Base-by-base conservation (phyloP, 2,888 invertebrate species). In the Megamerina dolium region DNA sequence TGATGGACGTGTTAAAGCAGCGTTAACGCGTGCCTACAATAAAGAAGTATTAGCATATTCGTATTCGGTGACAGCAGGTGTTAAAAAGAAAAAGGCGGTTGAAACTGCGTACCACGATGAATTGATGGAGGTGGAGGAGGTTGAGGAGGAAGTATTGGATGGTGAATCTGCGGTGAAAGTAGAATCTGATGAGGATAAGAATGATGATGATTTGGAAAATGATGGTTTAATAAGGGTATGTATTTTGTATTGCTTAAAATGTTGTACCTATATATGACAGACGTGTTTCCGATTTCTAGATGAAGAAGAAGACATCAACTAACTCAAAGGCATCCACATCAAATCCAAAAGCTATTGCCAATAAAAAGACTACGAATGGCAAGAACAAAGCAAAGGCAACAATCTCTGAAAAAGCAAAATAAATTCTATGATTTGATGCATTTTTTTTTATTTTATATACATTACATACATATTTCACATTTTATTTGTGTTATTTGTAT, bases 11-110 rank as follows among this genome's bases (percentile, higher is more conserved):
- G 85, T 90, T 0, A 97, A 97, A 75, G 82, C 93, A 1, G 91
- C 95, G 0, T 85, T 99, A 67, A 99, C 97, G 0, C 80, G 94
- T 31, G 76, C 85, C 0, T 93, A 91, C 68, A 99, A 97, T 70
- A 96, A 96, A 68, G 82, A 82, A 51, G 77, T 81, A 1, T 75
- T 80, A 36, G 76, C 85, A 42, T 77, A 87, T 41, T 89, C 93
- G 0, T 95, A 93, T 70, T 81, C 88, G 9, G 66, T 60, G 59
- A 81, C 77, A 32, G 73, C 77, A 5, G 72, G 75, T 2, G 66
- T 79, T 5, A 81, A 81, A 54, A 82, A 81, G 56, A 83, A 81
- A 41, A 78, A 77, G 33, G 73, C 71, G 1, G 68, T 64, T 13
- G 74, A 74, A 3, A 73, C 72, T 12, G 70, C 70, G 2, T 73